Percentiles rank a stretch among this genome's conserved stretches.
phyloP scores from a whole-genome alignment of 1,140 invertebrate species.

The Bactericera cockerelli region DNA sequence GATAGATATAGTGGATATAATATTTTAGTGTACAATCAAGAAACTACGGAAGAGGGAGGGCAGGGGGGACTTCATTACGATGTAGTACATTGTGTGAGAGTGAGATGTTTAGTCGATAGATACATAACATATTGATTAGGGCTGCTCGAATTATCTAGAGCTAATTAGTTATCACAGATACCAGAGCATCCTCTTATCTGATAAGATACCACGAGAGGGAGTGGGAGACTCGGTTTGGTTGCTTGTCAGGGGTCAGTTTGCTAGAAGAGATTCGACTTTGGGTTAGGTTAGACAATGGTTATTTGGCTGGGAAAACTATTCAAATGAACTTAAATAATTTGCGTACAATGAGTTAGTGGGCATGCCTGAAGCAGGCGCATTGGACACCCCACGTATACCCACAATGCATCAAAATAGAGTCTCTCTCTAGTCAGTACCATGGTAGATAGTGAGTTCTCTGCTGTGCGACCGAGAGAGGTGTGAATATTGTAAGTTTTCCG shows the following conservation, averaged over 20 bases:
- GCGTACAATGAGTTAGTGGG: not conserved
- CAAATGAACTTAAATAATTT: conserved; percentile 8
- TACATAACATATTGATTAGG: too few relatives aligned
- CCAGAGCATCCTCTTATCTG: too few relatives aligned
- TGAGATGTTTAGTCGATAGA: too few relatives aligned
- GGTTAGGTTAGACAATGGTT: not conserved
- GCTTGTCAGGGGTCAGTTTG: not conserved
- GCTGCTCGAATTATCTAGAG: too few relatives aligned
- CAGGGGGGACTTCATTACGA: too few relatives aligned
- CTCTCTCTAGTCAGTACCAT: not conserved
- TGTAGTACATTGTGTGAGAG: too few relatives aligned
- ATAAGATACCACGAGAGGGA: not conserved
- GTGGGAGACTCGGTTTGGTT: not conserved
- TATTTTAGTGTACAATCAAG: too few relatives aligned
- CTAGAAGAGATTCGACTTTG: not conserved
- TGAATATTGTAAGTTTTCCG: not conserved
- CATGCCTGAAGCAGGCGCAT: not conserved
- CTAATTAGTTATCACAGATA: too few relatives aligned
- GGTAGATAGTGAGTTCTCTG: not conserved
- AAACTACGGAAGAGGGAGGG: too few relatives aligned
- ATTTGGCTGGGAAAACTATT: conserved; percentile 6
- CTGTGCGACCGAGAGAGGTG: not conserved
- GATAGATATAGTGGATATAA: too few relatives aligned
- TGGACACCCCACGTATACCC: not conserved
- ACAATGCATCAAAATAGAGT: conserved; percentile 7